Evolutionary conservation across 92 coral and sea anemone genomes (phyloP).

Genomic region (Actinostola sp.): DNA sequence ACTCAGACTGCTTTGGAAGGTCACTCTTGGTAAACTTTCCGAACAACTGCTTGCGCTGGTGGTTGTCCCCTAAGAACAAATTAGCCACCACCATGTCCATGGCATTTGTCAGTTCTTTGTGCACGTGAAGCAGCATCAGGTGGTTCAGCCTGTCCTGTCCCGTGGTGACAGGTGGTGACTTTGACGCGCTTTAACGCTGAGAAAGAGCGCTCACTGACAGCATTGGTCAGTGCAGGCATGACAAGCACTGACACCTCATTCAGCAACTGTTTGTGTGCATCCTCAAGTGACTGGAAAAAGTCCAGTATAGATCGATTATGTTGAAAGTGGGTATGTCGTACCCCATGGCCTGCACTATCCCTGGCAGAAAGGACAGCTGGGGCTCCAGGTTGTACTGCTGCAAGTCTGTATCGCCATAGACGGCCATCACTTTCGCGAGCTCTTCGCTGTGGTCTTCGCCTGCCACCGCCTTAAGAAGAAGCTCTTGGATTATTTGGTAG

Average conservation of each 20-base stretch:
- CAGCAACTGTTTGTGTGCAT: slow-evolving; percentile 25
- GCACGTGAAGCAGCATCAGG: slow-evolving; percentile 59
- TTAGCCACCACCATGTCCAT: no score
- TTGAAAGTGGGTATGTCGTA: slow-evolving; percentile 26
- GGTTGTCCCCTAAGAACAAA: no score
- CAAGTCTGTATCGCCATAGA: slow-evolving; percentile 29
- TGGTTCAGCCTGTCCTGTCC: slow-evolving; percentile 47
- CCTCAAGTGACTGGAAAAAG: slow-evolving; percentile 5
- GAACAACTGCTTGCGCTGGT: no score
- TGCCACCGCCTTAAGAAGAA: slow-evolving; percentile 53
- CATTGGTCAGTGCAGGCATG: slow-evolving; percentile 57
- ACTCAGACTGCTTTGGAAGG: no score
- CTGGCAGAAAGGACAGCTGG: slow-evolving; percentile 44
- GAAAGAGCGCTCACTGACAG: slow-evolving; percentile 54
- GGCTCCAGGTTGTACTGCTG: slow-evolving; percentile 29
- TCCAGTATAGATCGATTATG: slow-evolving; percentile 22
- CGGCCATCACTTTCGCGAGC: slow-evolving; percentile 38
- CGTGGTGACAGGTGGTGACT: slow-evolving; percentile 22
- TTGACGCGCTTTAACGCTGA: slow-evolving; percentile 58
- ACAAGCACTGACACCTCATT: slow-evolving; percentile 24
- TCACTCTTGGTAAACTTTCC: no score
- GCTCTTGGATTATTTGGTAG: slow-evolving; percentile 44
- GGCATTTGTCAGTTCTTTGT: slow-evolving; percentile 45
- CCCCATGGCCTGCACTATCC: slow-evolving; percentile 36
- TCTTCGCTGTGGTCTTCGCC: slow-evolving; percentile 49